These are phyloP conservation scores for Heliconius hortense DNA, from an alignment of 2,888 invertebrate genomes.

Conservation along the genomic window DNA sequence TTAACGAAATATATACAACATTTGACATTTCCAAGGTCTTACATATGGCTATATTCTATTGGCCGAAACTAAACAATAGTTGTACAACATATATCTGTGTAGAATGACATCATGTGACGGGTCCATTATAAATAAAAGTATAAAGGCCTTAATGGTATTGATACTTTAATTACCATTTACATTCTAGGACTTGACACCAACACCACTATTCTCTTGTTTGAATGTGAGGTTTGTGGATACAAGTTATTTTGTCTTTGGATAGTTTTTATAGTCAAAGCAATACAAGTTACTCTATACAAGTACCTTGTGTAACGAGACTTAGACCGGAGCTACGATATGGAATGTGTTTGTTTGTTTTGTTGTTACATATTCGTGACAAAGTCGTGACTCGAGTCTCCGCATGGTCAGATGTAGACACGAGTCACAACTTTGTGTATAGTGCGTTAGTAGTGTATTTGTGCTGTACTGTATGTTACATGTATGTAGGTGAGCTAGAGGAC, in stretches of 20 bases:
- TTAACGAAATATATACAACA: background rate
- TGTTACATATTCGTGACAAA: no score
- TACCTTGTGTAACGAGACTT: background rate
- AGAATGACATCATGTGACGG: background rate
- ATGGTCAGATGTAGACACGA: no score
- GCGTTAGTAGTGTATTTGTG: background rate
- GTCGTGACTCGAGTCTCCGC: no score
- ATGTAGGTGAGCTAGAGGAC: no score
- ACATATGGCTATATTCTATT: constrained; percentile 11
- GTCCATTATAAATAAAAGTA: background rate
- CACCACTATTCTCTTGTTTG: background rate
- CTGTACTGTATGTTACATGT: no score
- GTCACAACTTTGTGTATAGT: no score
- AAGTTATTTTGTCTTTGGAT: background rate
- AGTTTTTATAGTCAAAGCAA: no score
- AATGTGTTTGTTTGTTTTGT: background rate
- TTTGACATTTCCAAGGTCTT: background rate
- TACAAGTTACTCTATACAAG: background rate
- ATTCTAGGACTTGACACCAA: constrained; percentile 1
- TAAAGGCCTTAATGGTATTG: background rate
- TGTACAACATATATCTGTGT: background rate
- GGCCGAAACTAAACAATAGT: background rate
- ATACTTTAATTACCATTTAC: background rate
- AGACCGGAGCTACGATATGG: background rate
- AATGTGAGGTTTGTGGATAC: constrained; percentile 10